Base-by-base conservation (phyloP, 2,888 invertebrate genomes). In the Ectemnius cavifrons region DNA sequence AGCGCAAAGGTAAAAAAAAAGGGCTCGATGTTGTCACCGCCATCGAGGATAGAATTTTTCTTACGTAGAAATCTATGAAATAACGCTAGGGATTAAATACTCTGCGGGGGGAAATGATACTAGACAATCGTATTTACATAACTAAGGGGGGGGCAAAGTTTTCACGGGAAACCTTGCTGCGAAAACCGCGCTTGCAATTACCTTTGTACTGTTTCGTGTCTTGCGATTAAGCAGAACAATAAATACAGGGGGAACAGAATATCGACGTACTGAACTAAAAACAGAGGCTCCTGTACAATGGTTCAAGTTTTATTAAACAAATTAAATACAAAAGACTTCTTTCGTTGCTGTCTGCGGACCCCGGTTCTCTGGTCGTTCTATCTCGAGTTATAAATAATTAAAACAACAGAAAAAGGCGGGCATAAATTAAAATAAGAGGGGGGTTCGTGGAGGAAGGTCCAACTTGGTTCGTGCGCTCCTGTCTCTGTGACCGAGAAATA, bases 241-340 rank as follows among this genome's bases (percentile, higher is more conserved):
- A 62, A 63, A 78, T 62, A 16, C 52, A 77, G 61, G 47, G 37
- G 67, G 71, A 73, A 67, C 79, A 79, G 78, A 73, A 73, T 84
- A 69, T 88, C 37, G 37, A 37, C 37, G 37, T 37, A 37, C 37
- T 37, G 37, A 37, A 37, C 37, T 37, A 37, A 37, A 37, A 37
- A 37, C 37, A 37, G 37, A 37, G 37, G 37, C 37, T 37, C 37
- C 37, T 89, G 87, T 90, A 90, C 89, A 89, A 87, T 87, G 84
- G 89, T 89, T 88, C 83, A 87, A 88, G 85, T 90, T 90, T 89
- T 89, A 87, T 89, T 90, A 88, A 89, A 87, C 87, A 88, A 89
- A 90, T 88, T 89, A 89, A 89, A 89, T 89, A 89, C 88, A 89
- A 90, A 90, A 88, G 84, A 75, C 77, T 83, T 80, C 8, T 37